phyloP scores from a whole-genome alignment of 2,797 vertebrate species.

The Cyprinella venusta region DNA sequence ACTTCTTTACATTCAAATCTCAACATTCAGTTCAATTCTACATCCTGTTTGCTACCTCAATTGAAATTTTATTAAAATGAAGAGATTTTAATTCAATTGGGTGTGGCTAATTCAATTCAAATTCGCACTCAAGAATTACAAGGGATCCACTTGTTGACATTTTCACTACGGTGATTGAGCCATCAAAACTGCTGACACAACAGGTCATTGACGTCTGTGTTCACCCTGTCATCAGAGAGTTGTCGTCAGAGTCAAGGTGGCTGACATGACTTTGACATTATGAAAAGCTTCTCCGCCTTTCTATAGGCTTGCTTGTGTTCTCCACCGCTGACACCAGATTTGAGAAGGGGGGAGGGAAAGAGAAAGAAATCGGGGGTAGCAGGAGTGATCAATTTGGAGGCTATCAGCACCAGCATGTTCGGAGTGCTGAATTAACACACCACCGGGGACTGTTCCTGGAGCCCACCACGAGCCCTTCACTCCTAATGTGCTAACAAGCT shows the following conservation, averaged over 20 bases:
- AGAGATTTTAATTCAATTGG: neutral
- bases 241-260: neutral
- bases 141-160: neutral
- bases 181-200: neutral
- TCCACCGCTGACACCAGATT: neutral
- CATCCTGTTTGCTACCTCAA: neutral
- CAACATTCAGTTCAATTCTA: neutral
- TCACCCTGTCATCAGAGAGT: slow-evolving; percentile 2
- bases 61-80: no score
- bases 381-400: slow-evolving; percentile 87
- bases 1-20: neutral
- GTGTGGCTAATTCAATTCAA: neutral
- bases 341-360: neutral
- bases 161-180: neutral
- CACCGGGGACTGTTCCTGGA: slow-evolving; percentile 84
- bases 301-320: neutral
- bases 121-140: neutral
- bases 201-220: neutral
- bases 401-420: slow-evolving; percentile 88
- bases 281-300: slow-evolving; percentile 17
- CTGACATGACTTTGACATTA: slow-evolving; percentile 7
- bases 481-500: slow-evolving; percentile 98
- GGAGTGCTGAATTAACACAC: slow-evolving; percentile 89
- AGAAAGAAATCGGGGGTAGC: slow-evolving; percentile 68
- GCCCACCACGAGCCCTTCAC: slow-evolving; percentile 85